phyloP scores from a whole-genome alignment of 2,797 vertebrate genomes.

The Alfaro cultratus region DNA sequence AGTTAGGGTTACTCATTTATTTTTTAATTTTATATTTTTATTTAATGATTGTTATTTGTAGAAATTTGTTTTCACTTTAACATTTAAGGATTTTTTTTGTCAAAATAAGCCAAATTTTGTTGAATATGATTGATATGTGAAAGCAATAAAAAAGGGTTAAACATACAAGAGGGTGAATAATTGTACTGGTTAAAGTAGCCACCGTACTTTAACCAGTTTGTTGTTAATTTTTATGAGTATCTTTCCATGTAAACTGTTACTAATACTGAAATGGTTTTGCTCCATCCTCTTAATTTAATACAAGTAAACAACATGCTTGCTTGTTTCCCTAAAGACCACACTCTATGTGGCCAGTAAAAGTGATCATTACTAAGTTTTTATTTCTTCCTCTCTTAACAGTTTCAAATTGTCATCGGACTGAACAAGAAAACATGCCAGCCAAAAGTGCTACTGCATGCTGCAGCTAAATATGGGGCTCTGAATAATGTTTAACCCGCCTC shows the following conservation, averaged over 20 bases:
- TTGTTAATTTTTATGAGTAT: not conserved
- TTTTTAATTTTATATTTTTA: not conserved
- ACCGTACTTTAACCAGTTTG: not conserved
- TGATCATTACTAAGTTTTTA: not conserved
- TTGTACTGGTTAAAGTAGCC: not conserved
- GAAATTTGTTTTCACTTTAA: not conserved
- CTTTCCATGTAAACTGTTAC: not conserved
- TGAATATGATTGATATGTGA: not conserved
- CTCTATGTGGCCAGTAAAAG: slow-evolving; percentile 5
- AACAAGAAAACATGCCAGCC: not conserved
- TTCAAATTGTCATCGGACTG: not conserved
- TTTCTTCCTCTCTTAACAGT: slow-evolving; percentile 3
- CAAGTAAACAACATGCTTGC: not conserved
- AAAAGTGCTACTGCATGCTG: not conserved
- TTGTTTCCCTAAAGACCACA: not conserved
- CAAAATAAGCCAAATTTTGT: not conserved
- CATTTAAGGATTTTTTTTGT: not conserved
- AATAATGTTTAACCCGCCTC: slow-evolving; percentile 54
- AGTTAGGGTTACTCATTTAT: no score
- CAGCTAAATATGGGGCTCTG: slow-evolving; percentile 7
- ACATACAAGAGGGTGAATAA: not conserved
- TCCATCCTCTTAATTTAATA: not conserved
- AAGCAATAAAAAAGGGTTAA: not conserved
- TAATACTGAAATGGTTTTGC: not conserved
- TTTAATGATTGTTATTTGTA: not conserved